Percentiles rank a stretch among this genome's conserved stretches.
These are phyloP conservation scores for Holothuria scabra DNA, from an alignment of 53 echinoderm and acorn worm genomes.

Conservation along the genomic window DNA sequence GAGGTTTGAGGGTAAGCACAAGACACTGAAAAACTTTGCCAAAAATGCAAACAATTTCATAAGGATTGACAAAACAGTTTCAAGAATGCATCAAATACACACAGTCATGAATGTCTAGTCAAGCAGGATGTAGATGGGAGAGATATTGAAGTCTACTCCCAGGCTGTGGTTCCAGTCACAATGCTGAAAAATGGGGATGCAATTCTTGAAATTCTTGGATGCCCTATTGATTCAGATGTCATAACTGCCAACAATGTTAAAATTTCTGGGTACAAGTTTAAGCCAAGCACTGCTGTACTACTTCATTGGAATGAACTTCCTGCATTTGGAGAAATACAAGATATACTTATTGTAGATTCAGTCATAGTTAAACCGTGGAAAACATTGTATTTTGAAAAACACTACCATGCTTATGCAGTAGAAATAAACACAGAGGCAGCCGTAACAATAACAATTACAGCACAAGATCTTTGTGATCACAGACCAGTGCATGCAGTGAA, in stretches of 20 bases:
- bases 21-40: slow-evolving; percentile 46
- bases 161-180: slow-evolving; percentile 44
- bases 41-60: slow-evolving; percentile 34
- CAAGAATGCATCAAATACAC: slow-evolving; percentile 54
- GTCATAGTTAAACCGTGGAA: slow-evolving; percentile 43
- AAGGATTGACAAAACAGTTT: slow-evolving; percentile 47
- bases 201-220: slow-evolving; percentile 27
- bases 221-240: slow-evolving; percentile 38
- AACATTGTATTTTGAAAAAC: slow-evolving; percentile 50
- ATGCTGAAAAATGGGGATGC: slow-evolving; percentile 49
- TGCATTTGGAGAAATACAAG: slow-evolving; percentile 48
- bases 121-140: slow-evolving; percentile 46
- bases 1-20: slow-evolving; percentile 56
- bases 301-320: slow-evolving; percentile 53
- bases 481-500: slow-evolving; percentile 62
- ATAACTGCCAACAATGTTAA: slow-evolving; percentile 34
- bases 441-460: not conserved
- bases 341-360: slow-evolving; percentile 46
- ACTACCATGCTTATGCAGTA: slow-evolving; percentile 52
- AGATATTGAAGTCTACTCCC: slow-evolving; percentile 43
- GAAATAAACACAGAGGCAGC: not conserved
- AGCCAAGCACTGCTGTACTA: slow-evolving; percentile 46
- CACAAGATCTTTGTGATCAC: slow-evolving; percentile 25
- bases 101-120: slow-evolving; percentile 37
- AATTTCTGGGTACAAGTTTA: slow-evolving; percentile 48